Evolutionary conservation across 2,888 invertebrate species (phyloP).

Genomic region (Andrena hattorfiana): DNA sequence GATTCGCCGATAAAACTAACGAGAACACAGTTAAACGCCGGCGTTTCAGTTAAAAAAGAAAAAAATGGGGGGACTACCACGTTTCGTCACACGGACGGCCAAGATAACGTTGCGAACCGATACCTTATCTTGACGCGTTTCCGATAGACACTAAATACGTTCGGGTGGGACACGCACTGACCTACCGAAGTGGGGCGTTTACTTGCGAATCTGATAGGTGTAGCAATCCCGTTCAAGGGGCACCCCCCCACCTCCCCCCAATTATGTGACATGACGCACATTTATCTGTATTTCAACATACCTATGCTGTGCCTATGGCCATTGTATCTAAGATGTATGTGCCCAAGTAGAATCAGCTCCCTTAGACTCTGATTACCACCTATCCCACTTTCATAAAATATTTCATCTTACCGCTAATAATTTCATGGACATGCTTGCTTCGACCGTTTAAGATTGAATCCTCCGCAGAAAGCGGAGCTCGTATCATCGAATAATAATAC

Average conservation of each 20-base stretch:
- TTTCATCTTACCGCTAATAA: no score
- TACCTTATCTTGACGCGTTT: slow-evolving; percentile 62
- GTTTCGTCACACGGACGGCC: slow-evolving; percentile 61
- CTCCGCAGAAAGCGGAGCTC: neutral
- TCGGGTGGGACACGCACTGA: slow-evolving; percentile 55
- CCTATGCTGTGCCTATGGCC: no score
- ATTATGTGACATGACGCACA: no score
- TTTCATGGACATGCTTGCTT: no score
- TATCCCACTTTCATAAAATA: no score
- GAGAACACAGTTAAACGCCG: slow-evolving; percentile 62
- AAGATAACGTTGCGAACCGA: slow-evolving; percentile 48
- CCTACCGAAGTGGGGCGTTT: slow-evolving; percentile 56
- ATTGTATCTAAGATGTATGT: no score
- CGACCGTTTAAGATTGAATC: neutral
- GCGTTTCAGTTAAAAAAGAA: slow-evolving; percentile 48
- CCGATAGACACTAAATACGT: slow-evolving; percentile 55
- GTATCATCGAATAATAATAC: neutral
- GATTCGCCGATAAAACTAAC: slow-evolving; percentile 69
- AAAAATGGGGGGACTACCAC: slow-evolving; percentile 20
- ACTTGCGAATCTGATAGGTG: neutral
- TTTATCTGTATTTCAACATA: no score
- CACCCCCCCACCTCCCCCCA: no score
- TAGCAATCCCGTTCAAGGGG: neutral
- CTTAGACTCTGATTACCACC: no score
- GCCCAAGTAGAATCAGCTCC: no score